Conservation (phyloP, 53 echinoderm and acorn worm species). For the Henricia sp. region DNA sequence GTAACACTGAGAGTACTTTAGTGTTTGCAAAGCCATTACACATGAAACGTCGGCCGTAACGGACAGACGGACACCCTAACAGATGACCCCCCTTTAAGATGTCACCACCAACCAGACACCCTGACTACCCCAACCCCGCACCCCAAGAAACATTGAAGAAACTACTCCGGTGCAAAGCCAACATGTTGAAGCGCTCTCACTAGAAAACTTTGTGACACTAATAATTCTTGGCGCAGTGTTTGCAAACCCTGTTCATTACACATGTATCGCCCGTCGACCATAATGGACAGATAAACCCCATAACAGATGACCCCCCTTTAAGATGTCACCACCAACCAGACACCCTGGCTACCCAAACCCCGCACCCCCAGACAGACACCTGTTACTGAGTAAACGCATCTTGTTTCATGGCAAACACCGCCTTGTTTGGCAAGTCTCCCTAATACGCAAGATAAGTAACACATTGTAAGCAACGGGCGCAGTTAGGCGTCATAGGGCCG, state of each 20-base stretch:
- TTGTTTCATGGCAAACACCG: slow-evolving; percentile 19
- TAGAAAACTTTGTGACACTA: no score
- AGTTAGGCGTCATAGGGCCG: not conserved
- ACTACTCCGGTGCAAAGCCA: no score
- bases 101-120: not conserved
- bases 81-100: not conserved
- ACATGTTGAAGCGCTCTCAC: no score
- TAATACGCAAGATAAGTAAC: not conserved
- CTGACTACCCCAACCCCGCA: not conserved
- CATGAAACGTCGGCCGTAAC: no score
- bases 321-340: not conserved
- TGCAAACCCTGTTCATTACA: no score
- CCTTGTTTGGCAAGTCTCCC: slow-evolving; percentile 13
- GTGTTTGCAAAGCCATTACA: no score
- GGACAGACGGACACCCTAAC: no score
- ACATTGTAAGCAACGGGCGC: not conserved
- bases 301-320: slow-evolving; percentile 11
- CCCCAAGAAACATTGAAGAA: no score
- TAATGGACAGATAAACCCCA: no score
- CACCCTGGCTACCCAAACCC: not conserved
- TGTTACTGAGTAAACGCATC: slow-evolving; percentile 39
- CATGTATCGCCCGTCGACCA: no score
- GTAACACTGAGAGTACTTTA: no score
- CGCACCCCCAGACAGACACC: slow-evolving; percentile 7
- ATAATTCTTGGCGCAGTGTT: no score